These are phyloP conservation scores for Ariolimax columbianus DNA, from an alignment of 2,888 invertebrate genomes.

Conservation along the genomic window DNA sequence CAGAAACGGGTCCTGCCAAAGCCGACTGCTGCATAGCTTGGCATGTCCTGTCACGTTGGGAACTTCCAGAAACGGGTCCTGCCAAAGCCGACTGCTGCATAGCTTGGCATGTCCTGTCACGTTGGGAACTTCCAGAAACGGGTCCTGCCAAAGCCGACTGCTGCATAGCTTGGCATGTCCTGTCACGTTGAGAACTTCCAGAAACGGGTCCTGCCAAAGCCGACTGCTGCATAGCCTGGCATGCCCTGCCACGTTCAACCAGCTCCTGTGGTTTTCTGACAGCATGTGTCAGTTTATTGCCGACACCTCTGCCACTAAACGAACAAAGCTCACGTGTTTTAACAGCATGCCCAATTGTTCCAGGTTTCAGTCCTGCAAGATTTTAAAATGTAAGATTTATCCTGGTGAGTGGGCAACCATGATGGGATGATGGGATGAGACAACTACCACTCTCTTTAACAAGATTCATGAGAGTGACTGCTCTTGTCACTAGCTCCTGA, in stretches of 20 bases:
- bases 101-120: too few relatives aligned
- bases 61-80: not conserved
- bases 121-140: not conserved
- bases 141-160: too few relatives aligned
- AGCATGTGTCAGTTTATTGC: not conserved
- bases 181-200: not conserved
- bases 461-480: slow-evolving; percentile 2
- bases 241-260: not conserved
- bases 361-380: slow-evolving; percentile 30
- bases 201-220: not conserved
- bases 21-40: too few relatives aligned
- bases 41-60: not conserved
- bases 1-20: too few relatives aligned
- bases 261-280: too few relatives aligned
- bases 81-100: not conserved
- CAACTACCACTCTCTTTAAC: too few relatives aligned
- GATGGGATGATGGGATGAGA: not conserved
- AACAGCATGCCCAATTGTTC: not conserved
- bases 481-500: not conserved
- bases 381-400: slow-evolving; percentile 18
- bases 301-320: not conserved
- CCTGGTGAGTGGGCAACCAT: not conserved
- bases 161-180: too few relatives aligned
- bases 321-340: slow-evolving; percentile 11
- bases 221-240: too few relatives aligned